Evolutionary conservation across 2,888 invertebrate species (phyloP), one percentile per base, ranked within the genome.

Genomic region (Eucera pruinosa): DNA sequence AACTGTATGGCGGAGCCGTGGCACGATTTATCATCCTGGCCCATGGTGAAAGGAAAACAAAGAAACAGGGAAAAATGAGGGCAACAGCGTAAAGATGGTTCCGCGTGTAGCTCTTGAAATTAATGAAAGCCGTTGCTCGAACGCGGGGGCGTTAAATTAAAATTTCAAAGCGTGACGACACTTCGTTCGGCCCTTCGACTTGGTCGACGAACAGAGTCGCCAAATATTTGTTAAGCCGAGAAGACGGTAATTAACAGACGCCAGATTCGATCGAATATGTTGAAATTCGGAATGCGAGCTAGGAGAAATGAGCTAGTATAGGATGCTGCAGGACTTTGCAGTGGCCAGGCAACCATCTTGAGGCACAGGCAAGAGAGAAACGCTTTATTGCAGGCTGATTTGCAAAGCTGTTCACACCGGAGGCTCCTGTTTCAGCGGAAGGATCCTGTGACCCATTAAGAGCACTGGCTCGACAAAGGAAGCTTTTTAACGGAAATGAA

Each of bases 391-490:
- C 76, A 61, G 57, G 60, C 39, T 62, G 75, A 77, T 73, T 81
- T 77, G 82, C 82, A 79, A 84, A 84, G 82, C 76, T 66, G 69
- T 82, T 80, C 84, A 68, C 79, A 74, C 61, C 58, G 39, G 43
- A 20, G 45, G 64, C 64, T 74, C 60, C 57, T 55, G 77, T 80
- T 70, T 68, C 68, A 73, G 48, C 58, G 78, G 67, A 65, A 67
- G 77, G 74, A 80, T 81, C 70, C 69, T 70, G 82, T 84, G 81
- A 81, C 73, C 84, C 62, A 81, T 81, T 83, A 76, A 84, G 75
- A 77, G 71, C 52, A 57, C 67, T n/a, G 58, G 43, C 69, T 65
- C 47, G 52, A 57, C 66, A 43, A 41, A 61, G 50, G 68, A 54
- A 80, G 64, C 79, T 74, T 84, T 83, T 75, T 69, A 84, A 76